Base-by-base conservation (phyloP, 1,140 invertebrate genomes). In the Drosophila albomicans region DNA sequence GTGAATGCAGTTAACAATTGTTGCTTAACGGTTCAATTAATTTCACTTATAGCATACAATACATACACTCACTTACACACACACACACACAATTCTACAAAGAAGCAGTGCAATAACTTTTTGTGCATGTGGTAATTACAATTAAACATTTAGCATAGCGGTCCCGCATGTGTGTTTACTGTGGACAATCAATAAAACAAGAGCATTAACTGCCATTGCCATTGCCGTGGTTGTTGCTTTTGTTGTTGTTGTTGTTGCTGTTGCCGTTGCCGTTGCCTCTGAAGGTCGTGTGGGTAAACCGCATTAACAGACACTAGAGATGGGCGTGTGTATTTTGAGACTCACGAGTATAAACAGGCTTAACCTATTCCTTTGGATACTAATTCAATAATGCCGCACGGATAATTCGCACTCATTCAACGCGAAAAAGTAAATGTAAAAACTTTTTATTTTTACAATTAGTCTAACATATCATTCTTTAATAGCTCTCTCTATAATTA, bases 121-220 rank as follows among this genome's bases (percentile, higher is more conserved):
- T 43, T 43, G 35, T 45, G 41, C 65, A 65, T 25, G 69, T 64
- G 48, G 79, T 87, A 82, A 86, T 86, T 88, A 79, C 68, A 88
- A 80, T 75, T 62, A 69, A 82, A 67, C 75, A 76, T 79, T 87
- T 79, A 67, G 43, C 58, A 73, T 28, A 63, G 15, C 28, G 54
- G 49, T 13, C 62, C 74, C 49, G 69, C 20, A 81, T 73, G 67
- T 74, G 32, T 51, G 43, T 63, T 57, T 52, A 65, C 56, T 20
- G 67, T 59, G 54, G 69, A 48, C 57, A 66, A 67, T 68, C 66
- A 68, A 85, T 84, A 81, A 80, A 85, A 81, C 69, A 77, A 65
- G 38, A 74, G 54, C 54, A 66, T 65, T 41, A 43, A 30, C 20
- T 57, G 16, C 41, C 35, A 38, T 10, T 38, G 35, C 35, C 35